Percentiles rank a stretch among this genome's conserved stretches.
Evolutionary conservation across 2,113 vertebrate species (phyloP).

Genomic region (Sminthopsis crassicaudata): DNA sequence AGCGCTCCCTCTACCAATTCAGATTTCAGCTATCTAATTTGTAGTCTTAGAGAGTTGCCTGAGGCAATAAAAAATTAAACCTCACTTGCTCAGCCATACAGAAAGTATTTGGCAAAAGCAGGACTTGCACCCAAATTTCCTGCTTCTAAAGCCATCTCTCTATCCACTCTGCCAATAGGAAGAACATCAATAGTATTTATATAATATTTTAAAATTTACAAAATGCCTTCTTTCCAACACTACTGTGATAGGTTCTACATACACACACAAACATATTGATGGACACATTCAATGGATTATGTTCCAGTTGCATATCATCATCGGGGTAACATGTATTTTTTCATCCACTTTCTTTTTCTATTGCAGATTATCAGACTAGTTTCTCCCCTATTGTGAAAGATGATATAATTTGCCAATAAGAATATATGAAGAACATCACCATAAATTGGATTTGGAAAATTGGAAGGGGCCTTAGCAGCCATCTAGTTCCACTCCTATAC

Average conservation of each 20-base stretch:
- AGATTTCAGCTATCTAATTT: background rate
- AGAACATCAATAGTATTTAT: background rate
- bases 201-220: background rate
- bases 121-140: background rate
- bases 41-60: no score
- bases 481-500: background rate
- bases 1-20: no score
- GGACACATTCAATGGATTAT: background rate
- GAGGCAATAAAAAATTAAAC: background rate
- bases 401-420: background rate
- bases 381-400: background rate
- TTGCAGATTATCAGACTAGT: background rate
- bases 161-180: background rate
- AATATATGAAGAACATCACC: background rate
- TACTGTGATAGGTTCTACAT: background rate
- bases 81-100: background rate
- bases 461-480: slow-evolving; percentile 40
- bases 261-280: background rate
- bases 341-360: background rate
- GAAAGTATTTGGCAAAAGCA: background rate
- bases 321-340: background rate
- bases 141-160: background rate
- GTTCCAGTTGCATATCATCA: background rate
- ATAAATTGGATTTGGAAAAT: background rate
- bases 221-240: background rate